Evolutionary conservation across 2,797 vertebrate species (phyloP), one percentile per base, ranked within the genome.

Genomic region (Sebastes steindachneri): DNA sequence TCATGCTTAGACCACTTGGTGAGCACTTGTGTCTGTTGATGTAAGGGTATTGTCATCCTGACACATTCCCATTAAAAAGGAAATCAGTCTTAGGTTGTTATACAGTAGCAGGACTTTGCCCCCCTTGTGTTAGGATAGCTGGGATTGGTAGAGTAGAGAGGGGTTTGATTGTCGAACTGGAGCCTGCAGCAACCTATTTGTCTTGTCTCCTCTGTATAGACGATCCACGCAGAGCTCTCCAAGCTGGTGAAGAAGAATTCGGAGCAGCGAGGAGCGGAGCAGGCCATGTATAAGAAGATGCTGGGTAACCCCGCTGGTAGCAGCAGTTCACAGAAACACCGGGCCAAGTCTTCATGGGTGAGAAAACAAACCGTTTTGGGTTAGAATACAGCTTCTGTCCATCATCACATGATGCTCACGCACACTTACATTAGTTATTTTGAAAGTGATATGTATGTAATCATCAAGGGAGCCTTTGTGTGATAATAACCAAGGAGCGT

Each of bases 231-330:
- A 0, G 98, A 99, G 93, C 97, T 99, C 35, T 99, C 98, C 0
- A 99, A 98, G 93, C 94, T 99, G 91, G 96, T 98, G 89, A 99
- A 98, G 95, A 99, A 98, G 84, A 95, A 97, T 1, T 96, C 96
- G 0, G 97, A 99, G 69, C 97, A 99, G 94, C 96, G 94, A 87
- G 97, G 95, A 10, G 94, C 96, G 3, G 98, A 99, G 92, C 98
- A 98, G 0, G 98, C 97, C 80, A 96, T 99, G 96, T 99, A 99
- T 91, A 98, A 97, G 90, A 99, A 99, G 94, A 99, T 99, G 98
- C 94, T 99, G 2, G 98, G 98, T 23, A 99, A 98, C 81, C 95
- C 95, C 12, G 63, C 84, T 0, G 87, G 79, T 25, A 15, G 25
- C 41, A 17, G 41, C 65, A n/a, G 64, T 19, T 58, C 64, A 29